Evolutionary conservation across 2,888 invertebrate genomes (phyloP).

Genomic region (Abrostola triplasia): DNA sequence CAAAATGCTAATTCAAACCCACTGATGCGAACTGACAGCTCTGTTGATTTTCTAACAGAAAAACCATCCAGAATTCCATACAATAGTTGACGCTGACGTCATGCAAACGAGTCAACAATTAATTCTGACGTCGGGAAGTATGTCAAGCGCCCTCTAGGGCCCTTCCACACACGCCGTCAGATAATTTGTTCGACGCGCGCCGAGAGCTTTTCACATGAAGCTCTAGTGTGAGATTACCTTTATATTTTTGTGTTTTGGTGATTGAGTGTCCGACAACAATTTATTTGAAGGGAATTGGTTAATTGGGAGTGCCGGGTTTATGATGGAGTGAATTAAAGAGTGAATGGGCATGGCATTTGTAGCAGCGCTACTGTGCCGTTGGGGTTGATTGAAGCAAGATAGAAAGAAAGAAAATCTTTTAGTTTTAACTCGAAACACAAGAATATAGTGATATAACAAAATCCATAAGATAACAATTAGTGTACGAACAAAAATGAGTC

Average conservation of each 20-base stretch:
- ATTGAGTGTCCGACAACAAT: slow-evolving; percentile 25
- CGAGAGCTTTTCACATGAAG: slow-evolving; percentile 50
- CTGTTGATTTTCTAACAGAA: slow-evolving; percentile 1
- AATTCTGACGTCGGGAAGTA: slow-evolving; percentile 63
- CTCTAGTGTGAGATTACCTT: slow-evolving; percentile 55
- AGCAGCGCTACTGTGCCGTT: too few relatives aligned
- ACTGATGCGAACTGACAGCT: not conserved
- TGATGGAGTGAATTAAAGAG: not conserved
- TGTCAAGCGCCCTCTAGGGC: slow-evolving; percentile 70
- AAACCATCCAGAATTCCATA: not conserved
- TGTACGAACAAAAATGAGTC: too few relatives aligned
- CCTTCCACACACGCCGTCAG: slow-evolving; percentile 59
- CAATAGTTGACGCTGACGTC: slow-evolving; percentile 17
- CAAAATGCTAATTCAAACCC: not conserved
- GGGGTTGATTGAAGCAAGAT: too few relatives aligned
- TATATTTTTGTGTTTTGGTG: slow-evolving; percentile 59
- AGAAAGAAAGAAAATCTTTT: too few relatives aligned
- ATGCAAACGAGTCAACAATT: slow-evolving; percentile 64
- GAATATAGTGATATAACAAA: too few relatives aligned
- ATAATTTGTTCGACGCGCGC: slow-evolving; percentile 68
- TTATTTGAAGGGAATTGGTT: slow-evolving; percentile 6
- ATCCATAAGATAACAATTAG: too few relatives aligned
- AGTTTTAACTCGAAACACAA: too few relatives aligned
- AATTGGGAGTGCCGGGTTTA: not conserved
- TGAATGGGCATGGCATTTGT: not conserved